These are phyloP conservation scores for Timema podura DNA, from an alignment of 2,888 invertebrate species.

Conservation along the genomic window DNA sequence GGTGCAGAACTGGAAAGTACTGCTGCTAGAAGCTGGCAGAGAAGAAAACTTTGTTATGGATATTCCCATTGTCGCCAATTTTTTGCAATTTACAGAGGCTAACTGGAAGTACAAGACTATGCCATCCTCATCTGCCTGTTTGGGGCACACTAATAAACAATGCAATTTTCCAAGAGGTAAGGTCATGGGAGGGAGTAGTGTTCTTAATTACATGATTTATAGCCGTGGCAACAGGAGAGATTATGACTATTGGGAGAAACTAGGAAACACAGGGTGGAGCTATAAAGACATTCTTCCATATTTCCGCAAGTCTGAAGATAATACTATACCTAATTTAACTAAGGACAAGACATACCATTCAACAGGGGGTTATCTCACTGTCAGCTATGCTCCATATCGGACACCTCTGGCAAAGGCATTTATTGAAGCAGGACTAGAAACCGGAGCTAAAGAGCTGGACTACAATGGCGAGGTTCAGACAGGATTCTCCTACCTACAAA, in stretches of 20 bases:
- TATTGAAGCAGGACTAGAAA: slow-evolving; percentile 57
- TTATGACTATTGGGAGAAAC: slow-evolving; percentile 69
- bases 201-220: slow-evolving; percentile 78
- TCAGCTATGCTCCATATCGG: slow-evolving; percentile 53
- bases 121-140: slow-evolving; percentile 66
- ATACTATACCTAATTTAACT: slow-evolving; percentile 53
- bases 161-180: slow-evolving; percentile 66
- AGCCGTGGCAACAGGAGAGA: slow-evolving; percentile 64
- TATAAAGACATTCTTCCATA: slow-evolving; percentile 68
- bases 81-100: slow-evolving; percentile 64
- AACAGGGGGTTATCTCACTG: slow-evolving; percentile 53
- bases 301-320: slow-evolving; percentile 74
- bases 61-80: slow-evolving; percentile 67
- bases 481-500: slow-evolving; percentile 55
- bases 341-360: slow-evolving; percentile 50
- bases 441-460: slow-evolving; percentile 57
- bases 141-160: slow-evolving; percentile 65
- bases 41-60: slow-evolving; percentile 59
- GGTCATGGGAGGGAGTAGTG: slow-evolving; percentile 76
- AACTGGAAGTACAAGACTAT: slow-evolving; percentile 82
- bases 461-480: slow-evolving; percentile 59
- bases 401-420: slow-evolving; percentile 58
- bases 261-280: slow-evolving; percentile 71
- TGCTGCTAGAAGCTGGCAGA: slow-evolving; percentile 22
- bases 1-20: slow-evolving; percentile 30